Base-by-base conservation (phyloP, 2,113 vertebrate species). In the Hemichromis elongatus region DNA sequence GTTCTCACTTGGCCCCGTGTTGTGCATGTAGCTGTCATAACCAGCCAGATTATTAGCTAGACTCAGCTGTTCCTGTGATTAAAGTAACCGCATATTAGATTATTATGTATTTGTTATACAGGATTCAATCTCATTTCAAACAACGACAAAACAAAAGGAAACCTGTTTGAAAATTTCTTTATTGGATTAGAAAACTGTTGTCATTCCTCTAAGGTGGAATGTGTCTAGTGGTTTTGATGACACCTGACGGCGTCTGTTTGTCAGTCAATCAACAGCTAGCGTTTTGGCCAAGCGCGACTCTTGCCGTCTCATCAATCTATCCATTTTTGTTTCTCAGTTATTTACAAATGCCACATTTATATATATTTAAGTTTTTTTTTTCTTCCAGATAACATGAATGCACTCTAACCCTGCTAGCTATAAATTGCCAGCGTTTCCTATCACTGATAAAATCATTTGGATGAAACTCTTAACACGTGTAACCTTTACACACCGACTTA, bases 11-110 rank as follows among this genome's bases (percentile, higher is more conserved):
- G 90, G 85, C 59, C 54, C 4, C 14, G 6, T 28, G 79, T 33
- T 81, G 55, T 70, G 77, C 83, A 86, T 90, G 85, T 90, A 90
- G 86, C 92, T 95, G 87, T 93, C 93, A 92, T 86, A 82, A 85
- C 45, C 6, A 9, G 30, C 5, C 50, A 40, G 35, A 77, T 84
- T 81, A 81, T 59, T 33, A 16, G 26, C 42, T 26, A 55, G 28
- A 77, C 81, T 88, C 5, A 11, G 21, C 52, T 57, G 84, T 54
- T 68, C 16, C 37, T 42, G 37, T 47, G 63, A 90, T 84, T 53
- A 86, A n/a, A 89, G 56, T 63, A 84, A 83, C 85, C 77, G 33
- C 73, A 80, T 81, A 90, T 92, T 24, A 83, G 14, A 57, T 35
- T 57, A 24, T 52, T 54, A 35, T 42, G 21, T 30, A 75, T 81